Percentiles rank a stretch among this genome's conserved stretches.
Evolutionary conservation across 2,113 vertebrate species (phyloP).

Genomic region (Thalassoma bifasciatum): DNA sequence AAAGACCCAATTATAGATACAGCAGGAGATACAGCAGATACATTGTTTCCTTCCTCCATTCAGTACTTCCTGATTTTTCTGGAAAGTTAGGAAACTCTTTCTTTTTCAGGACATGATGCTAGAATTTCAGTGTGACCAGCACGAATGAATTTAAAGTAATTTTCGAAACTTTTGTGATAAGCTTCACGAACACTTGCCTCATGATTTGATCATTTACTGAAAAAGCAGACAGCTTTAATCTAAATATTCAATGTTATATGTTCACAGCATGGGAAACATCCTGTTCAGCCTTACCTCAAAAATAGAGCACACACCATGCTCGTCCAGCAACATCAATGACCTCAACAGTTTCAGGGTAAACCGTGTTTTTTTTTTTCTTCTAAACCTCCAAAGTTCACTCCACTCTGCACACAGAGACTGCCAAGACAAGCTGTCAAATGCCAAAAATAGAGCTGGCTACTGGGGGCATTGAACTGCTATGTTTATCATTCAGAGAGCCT

Average conservation of each 20-base stretch:
- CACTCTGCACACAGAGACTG: conserved; percentile 44
- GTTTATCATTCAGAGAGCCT: conserved; percentile 44
- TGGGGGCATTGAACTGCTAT: conserved; percentile 45
- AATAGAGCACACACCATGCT: conserved; percentile 35
- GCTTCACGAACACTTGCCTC: not conserved
- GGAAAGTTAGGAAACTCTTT: conserved; percentile 53
- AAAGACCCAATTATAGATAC: conserved; percentile 40
- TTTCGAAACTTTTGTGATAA: conserved; percentile 12
- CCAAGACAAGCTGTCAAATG: conserved; percentile 56
- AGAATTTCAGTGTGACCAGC: conserved; percentile 1
- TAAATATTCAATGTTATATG: not conserved
- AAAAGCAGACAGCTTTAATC: not conserved
- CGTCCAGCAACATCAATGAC: conserved; percentile 19
- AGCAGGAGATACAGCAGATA: not conserved
- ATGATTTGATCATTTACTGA: not conserved
- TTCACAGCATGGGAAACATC: conserved; percentile 10
- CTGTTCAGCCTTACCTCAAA: conserved; percentile 22
- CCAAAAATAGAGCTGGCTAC: conserved; percentile 73
- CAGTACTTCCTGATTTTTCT: conserved; percentile 36
- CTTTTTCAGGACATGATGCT: conserved; percentile 51
- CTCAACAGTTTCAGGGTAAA: conserved; percentile 41
- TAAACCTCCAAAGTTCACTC: conserved; percentile 65
- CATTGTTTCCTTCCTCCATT: conserved; percentile 57
- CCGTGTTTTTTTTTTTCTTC: conserved; percentile 32
- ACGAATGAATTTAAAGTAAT: not conserved